phyloP scores from a whole-genome alignment of 2,797 vertebrate species.

The Rhinophrynus dorsalis region DNA sequence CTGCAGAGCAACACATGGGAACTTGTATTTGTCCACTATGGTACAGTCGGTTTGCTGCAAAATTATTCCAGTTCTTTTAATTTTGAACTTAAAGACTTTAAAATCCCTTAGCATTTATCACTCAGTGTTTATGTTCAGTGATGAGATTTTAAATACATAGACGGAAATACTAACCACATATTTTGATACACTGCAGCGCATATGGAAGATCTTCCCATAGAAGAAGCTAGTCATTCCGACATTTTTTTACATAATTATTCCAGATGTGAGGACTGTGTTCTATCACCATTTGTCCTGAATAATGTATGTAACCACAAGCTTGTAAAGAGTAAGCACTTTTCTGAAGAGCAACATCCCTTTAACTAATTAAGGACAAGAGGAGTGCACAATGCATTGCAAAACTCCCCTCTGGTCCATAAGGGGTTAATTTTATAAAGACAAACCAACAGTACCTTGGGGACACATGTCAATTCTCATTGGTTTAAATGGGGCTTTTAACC shows the following conservation, averaged over 20 bases:
- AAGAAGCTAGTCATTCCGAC: too few species aligned
- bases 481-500: too few species aligned
- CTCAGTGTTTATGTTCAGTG: background rate
- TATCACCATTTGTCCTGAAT: slow-evolving; percentile 8
- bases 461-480: too few species aligned
- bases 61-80: background rate
- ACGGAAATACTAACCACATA: slow-evolving; percentile 16
- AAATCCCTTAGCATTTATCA: background rate
- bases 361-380: too few species aligned
- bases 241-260: slow-evolving; percentile 25
- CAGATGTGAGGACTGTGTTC: slow-evolving; percentile 4
- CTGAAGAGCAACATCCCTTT: too few species aligned
- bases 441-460: too few species aligned
- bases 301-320: slow-evolving; percentile 12
- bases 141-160: background rate
- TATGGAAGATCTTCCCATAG: slow-evolving; percentile 1
- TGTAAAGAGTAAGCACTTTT: slow-evolving; percentile 10
- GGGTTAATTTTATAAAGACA: too few species aligned
- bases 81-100: background rate
- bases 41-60: too few species aligned
- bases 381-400: too few species aligned
- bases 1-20: too few species aligned
- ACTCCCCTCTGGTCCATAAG: too few species aligned
- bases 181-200: background rate
- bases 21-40: too few species aligned